Evolutionary conservation across 2,797 vertebrate genomes (phyloP).

Genomic region (Petrocephalus schoutedeni): DNA sequence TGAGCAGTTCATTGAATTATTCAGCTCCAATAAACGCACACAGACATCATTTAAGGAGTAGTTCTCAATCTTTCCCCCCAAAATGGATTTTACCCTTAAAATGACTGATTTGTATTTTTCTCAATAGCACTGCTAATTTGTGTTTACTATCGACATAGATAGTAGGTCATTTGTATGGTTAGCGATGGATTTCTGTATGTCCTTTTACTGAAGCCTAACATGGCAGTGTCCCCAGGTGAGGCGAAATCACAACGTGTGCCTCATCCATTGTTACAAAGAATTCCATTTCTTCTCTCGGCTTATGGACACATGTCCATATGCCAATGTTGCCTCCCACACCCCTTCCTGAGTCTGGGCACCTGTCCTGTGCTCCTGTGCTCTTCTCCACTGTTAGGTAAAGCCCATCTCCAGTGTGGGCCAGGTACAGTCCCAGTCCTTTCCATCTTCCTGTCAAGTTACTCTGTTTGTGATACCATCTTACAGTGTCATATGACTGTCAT

Average conservation of each 20-base stretch:
- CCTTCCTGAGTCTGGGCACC: neutral
- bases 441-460: neutral
- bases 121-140: neutral
- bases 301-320: neutral
- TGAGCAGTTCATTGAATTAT: neutral
- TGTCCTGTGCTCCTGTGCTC: neutral
- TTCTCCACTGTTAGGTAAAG: neutral
- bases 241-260: neutral
- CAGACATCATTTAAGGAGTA: neutral
- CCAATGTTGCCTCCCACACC: neutral
- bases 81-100: neutral
- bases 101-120: slow-evolving; percentile 1
- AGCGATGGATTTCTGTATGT: neutral
- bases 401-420: neutral
- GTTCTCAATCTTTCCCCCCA: neutral
- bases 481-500: neutral
- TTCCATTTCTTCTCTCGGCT: neutral
- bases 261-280: neutral
- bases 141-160: neutral
- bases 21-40: neutral
- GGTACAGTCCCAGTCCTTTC: neutral
- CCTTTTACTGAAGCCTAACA: neutral
- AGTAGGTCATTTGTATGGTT: neutral
- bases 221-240: neutral
- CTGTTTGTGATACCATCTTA: neutral